phyloP scores from a whole-genome alignment of 2,888 invertebrate species.

The Tipula unca region DNA sequence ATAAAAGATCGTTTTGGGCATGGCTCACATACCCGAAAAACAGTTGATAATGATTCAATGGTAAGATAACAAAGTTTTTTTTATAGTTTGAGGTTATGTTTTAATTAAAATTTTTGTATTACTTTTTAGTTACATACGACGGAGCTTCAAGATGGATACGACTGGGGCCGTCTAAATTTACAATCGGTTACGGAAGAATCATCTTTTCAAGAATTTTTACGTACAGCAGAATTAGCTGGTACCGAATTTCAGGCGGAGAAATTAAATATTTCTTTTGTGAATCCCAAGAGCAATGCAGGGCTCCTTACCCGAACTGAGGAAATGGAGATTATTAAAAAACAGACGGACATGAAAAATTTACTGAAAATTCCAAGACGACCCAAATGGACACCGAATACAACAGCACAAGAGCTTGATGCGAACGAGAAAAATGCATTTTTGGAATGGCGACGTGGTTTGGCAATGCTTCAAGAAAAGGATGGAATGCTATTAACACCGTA shows the following conservation, averaged over 20 bases:
- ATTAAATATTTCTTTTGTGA: conserved; percentile 69
- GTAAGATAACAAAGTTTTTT: conserved; percentile 42
- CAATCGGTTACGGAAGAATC: conserved; percentile 92
- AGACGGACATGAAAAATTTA: conserved; percentile 51
- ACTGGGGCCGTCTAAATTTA: conserved; percentile 83
- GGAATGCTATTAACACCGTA: conserved; percentile 87
- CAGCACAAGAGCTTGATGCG: conserved; percentile 68
- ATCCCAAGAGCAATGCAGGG: conserved; percentile 51
- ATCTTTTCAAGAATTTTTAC: conserved; percentile 92
- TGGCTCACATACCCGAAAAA: conserved; percentile 48
- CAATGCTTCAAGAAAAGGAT: conserved; percentile 67
- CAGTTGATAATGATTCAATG: conserved; percentile 64
- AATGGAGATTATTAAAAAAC: conserved; percentile 44
- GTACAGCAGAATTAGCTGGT: conserved; percentile 89
- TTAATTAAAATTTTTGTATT: neutral
- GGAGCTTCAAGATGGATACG: conserved; percentile 82
- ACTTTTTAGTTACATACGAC: conserved; percentile 63
- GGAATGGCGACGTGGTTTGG: conserved; percentile 80
- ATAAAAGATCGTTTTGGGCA: conserved; percentile 68
- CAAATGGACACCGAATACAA: conserved; percentile 63
- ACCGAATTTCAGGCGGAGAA: conserved; percentile 91
- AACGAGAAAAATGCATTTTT: conserved; percentile 79
- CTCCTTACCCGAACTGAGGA: conserved; percentile 53
- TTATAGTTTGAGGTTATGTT: conserved; percentile 20
- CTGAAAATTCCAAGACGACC: conserved; percentile 84